Evolutionary conservation across 2,888 invertebrate species (phyloP).

Genomic region (Diachrysia chrysitis): DNA sequence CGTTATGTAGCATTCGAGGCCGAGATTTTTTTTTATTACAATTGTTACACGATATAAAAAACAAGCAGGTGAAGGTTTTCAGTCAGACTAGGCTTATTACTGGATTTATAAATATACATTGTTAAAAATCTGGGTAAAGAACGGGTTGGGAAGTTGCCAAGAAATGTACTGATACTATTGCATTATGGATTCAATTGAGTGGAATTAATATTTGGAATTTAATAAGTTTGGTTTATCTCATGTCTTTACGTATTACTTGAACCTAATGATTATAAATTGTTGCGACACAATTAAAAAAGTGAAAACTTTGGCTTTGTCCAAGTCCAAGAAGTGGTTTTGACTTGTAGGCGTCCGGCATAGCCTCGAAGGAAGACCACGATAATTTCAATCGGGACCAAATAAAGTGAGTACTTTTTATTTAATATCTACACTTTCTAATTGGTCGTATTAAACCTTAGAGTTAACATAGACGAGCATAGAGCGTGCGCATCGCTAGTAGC

Average conservation of each 20-base stretch:
- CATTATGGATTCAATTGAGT: constrained; percentile 48
- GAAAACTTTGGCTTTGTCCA: neutral
- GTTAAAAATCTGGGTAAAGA: constrained; percentile 34
- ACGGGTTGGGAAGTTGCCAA: constrained; percentile 39
- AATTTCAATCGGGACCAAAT: too few species aligned
- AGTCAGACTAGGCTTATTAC: neutral
- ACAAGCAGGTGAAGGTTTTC: constrained; percentile 24
- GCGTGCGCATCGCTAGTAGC: too few species aligned
- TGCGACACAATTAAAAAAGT: neutral
- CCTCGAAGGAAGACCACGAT: too few species aligned
- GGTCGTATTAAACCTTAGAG: too few species aligned
- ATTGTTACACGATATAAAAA: constrained; percentile 59
- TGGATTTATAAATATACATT: neutral
- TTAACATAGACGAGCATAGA: too few species aligned
- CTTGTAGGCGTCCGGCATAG: too few species aligned
- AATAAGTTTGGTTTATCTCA: constrained; percentile 30
- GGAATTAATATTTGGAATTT: constrained; percentile 47
- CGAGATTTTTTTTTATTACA: constrained; percentile 72
- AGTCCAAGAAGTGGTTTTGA: too few species aligned
- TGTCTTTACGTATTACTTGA: constrained; percentile 34
- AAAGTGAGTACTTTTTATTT: too few species aligned
- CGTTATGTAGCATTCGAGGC: constrained; percentile 66
- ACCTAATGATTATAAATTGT: neutral
- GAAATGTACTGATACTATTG: constrained; percentile 24
- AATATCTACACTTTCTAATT: too few species aligned